Evolutionary conservation across 2,888 invertebrate genomes (phyloP).

Genomic region (Nomada ferruginata): DNA sequence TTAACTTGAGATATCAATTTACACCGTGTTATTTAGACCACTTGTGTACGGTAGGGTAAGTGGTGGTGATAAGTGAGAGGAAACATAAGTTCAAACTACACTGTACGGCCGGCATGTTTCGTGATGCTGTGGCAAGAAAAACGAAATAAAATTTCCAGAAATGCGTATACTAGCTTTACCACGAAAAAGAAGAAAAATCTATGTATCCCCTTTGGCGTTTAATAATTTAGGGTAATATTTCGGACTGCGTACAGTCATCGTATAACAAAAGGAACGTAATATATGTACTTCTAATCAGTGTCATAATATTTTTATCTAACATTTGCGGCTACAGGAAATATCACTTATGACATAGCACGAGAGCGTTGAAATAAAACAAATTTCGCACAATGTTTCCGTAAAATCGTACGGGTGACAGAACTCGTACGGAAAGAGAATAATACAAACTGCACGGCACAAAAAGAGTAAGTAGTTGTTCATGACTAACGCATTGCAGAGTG

Average conservation of each 20-base stretch:
- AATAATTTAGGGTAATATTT: background rate
- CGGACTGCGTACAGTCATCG: background rate
- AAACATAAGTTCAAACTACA: conserved; percentile 30
- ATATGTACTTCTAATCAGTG: background rate
- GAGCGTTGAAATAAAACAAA: background rate
- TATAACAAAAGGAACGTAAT: background rate
- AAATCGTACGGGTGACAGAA: background rate
- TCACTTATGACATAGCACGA: too few relatives aligned
- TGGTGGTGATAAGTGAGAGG: conserved; percentile 43
- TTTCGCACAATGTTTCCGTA: background rate
- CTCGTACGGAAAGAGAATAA: background rate
- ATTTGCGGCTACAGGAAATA: background rate
- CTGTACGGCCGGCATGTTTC: background rate
- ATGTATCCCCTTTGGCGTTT: background rate
- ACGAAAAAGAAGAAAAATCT: background rate
- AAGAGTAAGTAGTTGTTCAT: background rate
- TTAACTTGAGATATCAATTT: conserved; percentile 41
- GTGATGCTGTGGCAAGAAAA: background rate
- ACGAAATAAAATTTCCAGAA: background rate
- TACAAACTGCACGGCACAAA: background rate
- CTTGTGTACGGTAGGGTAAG: conserved; percentile 30
- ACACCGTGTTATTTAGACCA: conserved; percentile 45
- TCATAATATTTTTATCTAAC: conserved; percentile 22
- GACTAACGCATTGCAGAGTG: background rate
- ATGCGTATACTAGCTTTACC: background rate